These are phyloP conservation scores for Bubalus kerabau DNA, from an alignment of 2,113 vertebrate genomes.

Conservation along the genomic window DNA sequence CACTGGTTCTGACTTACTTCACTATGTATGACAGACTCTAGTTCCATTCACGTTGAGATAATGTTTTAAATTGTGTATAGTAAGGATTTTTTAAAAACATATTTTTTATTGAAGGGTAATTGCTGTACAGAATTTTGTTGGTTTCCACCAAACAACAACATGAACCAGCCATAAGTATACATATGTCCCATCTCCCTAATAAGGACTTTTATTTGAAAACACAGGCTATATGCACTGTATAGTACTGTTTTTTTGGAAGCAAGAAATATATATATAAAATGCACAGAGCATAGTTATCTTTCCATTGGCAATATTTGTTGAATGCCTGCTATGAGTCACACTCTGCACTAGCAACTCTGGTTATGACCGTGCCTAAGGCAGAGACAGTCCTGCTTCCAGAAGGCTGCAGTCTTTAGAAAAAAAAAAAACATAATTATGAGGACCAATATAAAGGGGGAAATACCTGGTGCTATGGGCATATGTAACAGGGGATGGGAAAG, in stretches of 20 bases:
- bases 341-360: not conserved
- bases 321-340: not conserved
- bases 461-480: not conserved
- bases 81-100: not conserved
- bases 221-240: not conserved
- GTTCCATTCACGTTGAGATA: not conserved
- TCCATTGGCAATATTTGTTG: not conserved
- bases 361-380: not conserved
- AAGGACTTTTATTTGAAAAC: constrained; percentile 1
- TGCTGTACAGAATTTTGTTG: not conserved
- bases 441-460: not conserved
- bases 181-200: not conserved
- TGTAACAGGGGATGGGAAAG: not conserved
- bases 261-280: not conserved
- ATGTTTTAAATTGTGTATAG: not conserved
- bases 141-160: not conserved
- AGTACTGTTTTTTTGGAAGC: not conserved
- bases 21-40: not conserved
- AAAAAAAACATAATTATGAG: not conserved
- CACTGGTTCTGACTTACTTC: not conserved
- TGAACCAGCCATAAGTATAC: not conserved
- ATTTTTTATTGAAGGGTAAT: not conserved
- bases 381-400: not conserved
- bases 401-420: not conserved
- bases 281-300: not conserved